These are phyloP conservation scores for Etheostoma cragini DNA, from an alignment of 2,113 vertebrate genomes.

Conservation along the genomic window DNA sequence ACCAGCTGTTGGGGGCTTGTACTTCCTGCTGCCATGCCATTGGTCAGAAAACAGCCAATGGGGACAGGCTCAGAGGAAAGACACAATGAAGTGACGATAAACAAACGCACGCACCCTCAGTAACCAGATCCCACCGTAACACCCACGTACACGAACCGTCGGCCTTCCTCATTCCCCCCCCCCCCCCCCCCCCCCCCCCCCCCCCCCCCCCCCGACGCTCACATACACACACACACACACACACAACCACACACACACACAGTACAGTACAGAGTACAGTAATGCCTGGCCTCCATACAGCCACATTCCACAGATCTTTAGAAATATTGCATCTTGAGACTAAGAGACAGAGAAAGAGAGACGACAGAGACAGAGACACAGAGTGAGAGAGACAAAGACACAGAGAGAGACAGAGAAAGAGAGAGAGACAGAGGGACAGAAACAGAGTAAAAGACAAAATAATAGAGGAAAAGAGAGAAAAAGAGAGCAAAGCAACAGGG, in stretches of 20 bases:
- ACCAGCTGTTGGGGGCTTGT: conserved; percentile 65
- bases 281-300: conserved; percentile 2
- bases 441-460: no score
- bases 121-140: conserved; percentile 28
- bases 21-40: conserved; percentile 50
- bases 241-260: conserved; percentile 43
- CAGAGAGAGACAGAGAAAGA: no score
- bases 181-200: no score
- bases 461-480: not conserved
- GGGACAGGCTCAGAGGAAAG: conserved; percentile 2
- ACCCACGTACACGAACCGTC: conserved; percentile 29
- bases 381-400: not conserved
- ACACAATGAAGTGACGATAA: conserved; percentile 41
- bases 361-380: no score
- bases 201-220: conserved; percentile 1
- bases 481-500: not conserved
- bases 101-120: not conserved
- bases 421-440: no score
- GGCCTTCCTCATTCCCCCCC: not conserved
- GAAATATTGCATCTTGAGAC: conserved; percentile 9
- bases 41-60: conserved; percentile 61
- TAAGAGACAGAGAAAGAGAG: not conserved
- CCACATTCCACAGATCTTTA: conserved; percentile 31
- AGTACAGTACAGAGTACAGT: no score
- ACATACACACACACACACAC: conserved; percentile 39